A percentile compares a stretch with the other conserved stretches of the same genome.
These are phyloP conservation scores for Lasioglossum calceatum DNA, from an alignment of 2,888 invertebrate genomes.

Conservation along the genomic window DNA sequence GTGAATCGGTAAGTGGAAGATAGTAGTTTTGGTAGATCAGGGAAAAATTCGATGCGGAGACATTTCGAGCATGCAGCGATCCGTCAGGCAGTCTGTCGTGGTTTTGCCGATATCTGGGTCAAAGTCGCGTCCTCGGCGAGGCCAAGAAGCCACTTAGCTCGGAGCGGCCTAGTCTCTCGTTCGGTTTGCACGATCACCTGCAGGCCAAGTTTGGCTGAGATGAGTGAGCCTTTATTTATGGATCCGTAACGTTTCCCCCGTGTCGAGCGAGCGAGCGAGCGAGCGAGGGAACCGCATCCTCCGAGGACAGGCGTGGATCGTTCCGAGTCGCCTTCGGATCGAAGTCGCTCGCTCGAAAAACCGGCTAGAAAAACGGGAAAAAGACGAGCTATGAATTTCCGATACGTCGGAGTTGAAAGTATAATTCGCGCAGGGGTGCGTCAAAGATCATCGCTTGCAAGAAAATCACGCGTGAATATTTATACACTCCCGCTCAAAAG, in stretches of 20 bases:
- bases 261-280: not conserved
- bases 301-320: slow-evolving; percentile 4
- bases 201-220: slow-evolving; percentile 77
- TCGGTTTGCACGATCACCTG: slow-evolving; percentile 69
- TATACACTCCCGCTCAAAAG: no score
- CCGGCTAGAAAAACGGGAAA: not conserved
- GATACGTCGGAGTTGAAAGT: not conserved
- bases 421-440: slow-evolving; percentile 13
- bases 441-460: slow-evolving; percentile 10
- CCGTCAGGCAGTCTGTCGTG: slow-evolving; percentile 73
- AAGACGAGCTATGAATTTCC: slow-evolving; percentile 3
- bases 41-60: not conserved
- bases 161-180: slow-evolving; percentile 72
- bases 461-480: not conserved
- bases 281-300: not conserved
- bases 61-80: slow-evolving; percentile 52
- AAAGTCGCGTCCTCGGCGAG: slow-evolving; percentile 83
- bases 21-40: not conserved
- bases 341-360: not conserved
- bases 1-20: not conserved
- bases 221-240: slow-evolving; percentile 80
- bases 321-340: slow-evolving; percentile 9
- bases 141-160: slow-evolving; percentile 79
- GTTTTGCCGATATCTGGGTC: slow-evolving; percentile 81
- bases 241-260: slow-evolving; percentile 54